Evolutionary conservation across 92 coral and sea anemone genomes (phyloP).

Genomic region (Pocillopora meandrina): DNA sequence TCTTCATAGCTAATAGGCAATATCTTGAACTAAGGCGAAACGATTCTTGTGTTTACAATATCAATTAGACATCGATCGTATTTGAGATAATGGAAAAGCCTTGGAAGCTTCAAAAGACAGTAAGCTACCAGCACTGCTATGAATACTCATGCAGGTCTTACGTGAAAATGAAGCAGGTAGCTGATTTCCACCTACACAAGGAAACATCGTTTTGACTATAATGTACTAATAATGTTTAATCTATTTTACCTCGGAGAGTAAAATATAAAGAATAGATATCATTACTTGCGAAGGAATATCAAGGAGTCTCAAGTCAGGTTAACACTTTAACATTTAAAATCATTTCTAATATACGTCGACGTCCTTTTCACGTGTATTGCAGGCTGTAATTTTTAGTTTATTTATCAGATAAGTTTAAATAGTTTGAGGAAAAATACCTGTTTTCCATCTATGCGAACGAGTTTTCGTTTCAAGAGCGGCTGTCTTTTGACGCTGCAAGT

Average conservation of each 20-base stretch:
- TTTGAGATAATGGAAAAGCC: background rate
- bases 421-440: constrained; percentile 1
- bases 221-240: background rate
- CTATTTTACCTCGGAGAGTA: background rate
- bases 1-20: too few relatives aligned
- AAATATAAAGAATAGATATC: background rate
- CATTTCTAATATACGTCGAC: too few relatives aligned
- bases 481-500: background rate
- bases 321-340: too few relatives aligned
- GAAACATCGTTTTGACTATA: background rate
- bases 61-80: background rate
- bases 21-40: too few relatives aligned
- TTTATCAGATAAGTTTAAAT: background rate
- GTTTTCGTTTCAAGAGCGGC: background rate
- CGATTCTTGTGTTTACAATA: too few relatives aligned
- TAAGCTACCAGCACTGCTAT: background rate
- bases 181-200: background rate
- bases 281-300: background rate
- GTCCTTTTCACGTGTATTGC: background rate
- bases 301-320: background rate
- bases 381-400: background rate
- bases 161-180: background rate
- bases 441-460: constrained; percentile 29
- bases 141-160: background rate
- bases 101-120: too few relatives aligned